A percentile compares a stretch with the other conserved stretches of the same genome.
These are phyloP conservation scores for Diplazon laetatorius DNA, from an alignment of 2,888 invertebrate species.

Conservation along the genomic window DNA sequence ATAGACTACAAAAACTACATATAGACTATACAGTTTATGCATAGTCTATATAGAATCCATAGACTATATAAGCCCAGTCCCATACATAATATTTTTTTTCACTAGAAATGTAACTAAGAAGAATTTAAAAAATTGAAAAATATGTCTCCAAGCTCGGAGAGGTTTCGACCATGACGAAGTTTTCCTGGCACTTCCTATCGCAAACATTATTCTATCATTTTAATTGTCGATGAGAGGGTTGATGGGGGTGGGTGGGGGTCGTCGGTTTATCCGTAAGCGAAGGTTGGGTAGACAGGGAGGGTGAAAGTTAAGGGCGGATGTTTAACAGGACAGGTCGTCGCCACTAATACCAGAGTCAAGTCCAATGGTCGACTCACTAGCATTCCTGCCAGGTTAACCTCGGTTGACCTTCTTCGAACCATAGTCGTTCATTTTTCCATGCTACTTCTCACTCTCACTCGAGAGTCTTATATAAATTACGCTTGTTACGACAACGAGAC, in stretches of 20 bases:
- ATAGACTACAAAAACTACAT: no score
- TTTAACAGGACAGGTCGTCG: constrained; percentile 15
- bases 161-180: constrained; percentile 70
- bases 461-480: constrained; percentile 59
- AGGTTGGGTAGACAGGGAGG: not conserved
- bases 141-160: constrained; percentile 46
- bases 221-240: constrained; percentile 77
- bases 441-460: not conserved
- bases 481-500: constrained; percentile 50
- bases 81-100: no score
- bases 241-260: no score
- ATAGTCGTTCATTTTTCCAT: not conserved
- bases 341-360: not conserved
- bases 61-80: no score
- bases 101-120: not conserved
- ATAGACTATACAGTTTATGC: no score
- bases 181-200: constrained; percentile 80
- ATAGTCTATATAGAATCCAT: no score
- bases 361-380: not conserved
- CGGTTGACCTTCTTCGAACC: constrained; percentile 20
- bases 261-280: not conserved
- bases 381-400: constrained; percentile 26
- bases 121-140: not conserved
- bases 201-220: constrained; percentile 82
- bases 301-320: not conserved